Percentiles rank a stretch among this genome's conserved stretches.
These are phyloP conservation scores for Mythimna vitellina DNA, from an alignment of 2,888 invertebrate genomes.

Conservation along the genomic window DNA sequence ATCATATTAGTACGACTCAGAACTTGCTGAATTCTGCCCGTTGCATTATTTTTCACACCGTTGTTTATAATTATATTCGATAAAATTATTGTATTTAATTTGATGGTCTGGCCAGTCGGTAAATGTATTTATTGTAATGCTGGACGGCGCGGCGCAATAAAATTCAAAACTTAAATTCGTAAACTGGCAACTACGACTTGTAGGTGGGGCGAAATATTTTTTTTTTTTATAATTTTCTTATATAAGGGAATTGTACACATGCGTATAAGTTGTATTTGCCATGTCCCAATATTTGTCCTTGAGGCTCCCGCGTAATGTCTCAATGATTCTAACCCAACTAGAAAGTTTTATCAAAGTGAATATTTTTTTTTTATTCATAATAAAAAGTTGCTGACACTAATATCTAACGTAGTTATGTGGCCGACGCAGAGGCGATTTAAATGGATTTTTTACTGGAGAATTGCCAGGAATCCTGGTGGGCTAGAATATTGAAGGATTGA, in stretches of 20 bases:
- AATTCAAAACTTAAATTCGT: slow-evolving; percentile 4
- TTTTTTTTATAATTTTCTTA: not conserved
- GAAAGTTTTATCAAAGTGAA: not conserved
- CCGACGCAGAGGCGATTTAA: slow-evolving; percentile 13
- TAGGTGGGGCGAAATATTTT: not conserved
- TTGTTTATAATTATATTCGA: too few relatives aligned
- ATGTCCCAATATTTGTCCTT: not conserved
- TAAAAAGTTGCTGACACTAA: slow-evolving; percentile 21
- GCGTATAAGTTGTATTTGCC: slow-evolving; percentile 3
- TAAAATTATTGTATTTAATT: too few relatives aligned
- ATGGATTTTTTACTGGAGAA: slow-evolving; percentile 42
- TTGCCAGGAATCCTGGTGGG: slow-evolving; percentile 46
- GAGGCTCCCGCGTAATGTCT: not conserved
- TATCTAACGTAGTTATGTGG: slow-evolving; percentile 5
- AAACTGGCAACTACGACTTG: not conserved
- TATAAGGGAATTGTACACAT: not conserved
- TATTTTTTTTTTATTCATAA: slow-evolving; percentile 21
- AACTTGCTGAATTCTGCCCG: not conserved
- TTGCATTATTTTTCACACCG: not conserved
- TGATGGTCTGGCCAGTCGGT: not conserved
- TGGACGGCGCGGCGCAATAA: not conserved
- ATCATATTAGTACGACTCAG: not conserved
- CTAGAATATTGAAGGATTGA: slow-evolving; percentile 31
- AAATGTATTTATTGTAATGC: not conserved
- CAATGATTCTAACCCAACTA: not conserved